These are phyloP conservation scores for Sinocyclocheilus anophthalmus DNA, from an alignment of 2,113 vertebrate genomes.

Conservation along the genomic window DNA sequence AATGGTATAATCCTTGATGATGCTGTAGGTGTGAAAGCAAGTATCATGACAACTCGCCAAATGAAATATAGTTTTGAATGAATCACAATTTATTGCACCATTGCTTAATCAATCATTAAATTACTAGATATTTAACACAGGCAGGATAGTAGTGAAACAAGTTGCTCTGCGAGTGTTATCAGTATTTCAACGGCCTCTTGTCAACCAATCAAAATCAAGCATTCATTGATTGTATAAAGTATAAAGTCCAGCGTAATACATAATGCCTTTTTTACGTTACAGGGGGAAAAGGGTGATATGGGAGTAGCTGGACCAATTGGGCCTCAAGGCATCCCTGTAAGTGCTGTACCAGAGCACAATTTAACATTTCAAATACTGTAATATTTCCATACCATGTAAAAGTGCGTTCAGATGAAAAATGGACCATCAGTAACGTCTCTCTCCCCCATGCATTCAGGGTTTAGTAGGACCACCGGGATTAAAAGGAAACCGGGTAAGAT, in stretches of 20 bases:
- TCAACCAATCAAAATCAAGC: neutral
- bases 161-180: no score
- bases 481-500: conserved; percentile 95
- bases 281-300: conserved; percentile 93
- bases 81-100: neutral
- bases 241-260: neutral
- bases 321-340: conserved; percentile 93
- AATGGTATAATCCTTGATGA: neutral
- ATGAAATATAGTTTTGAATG: neutral
- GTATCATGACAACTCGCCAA: neutral
- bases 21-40: neutral
- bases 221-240: neutral
- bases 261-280: conserved; percentile 29
- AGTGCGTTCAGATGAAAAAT: neutral
- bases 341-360: conserved; percentile 59
- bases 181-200: neutral
- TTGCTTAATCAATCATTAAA: neutral
- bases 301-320: conserved; percentile 93
- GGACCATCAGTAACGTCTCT: conserved; percentile 17
- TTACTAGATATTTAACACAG: neutral
- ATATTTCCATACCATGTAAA: neutral
- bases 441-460: conserved; percentile 78
- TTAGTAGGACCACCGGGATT: conserved; percentile 91
- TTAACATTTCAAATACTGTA: conserved; percentile 5
- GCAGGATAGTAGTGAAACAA: no score